These are phyloP conservation scores for Peromyscus leucopus DNA, from an alignment of 2,113 vertebrate species.

Conservation along the genomic window DNA sequence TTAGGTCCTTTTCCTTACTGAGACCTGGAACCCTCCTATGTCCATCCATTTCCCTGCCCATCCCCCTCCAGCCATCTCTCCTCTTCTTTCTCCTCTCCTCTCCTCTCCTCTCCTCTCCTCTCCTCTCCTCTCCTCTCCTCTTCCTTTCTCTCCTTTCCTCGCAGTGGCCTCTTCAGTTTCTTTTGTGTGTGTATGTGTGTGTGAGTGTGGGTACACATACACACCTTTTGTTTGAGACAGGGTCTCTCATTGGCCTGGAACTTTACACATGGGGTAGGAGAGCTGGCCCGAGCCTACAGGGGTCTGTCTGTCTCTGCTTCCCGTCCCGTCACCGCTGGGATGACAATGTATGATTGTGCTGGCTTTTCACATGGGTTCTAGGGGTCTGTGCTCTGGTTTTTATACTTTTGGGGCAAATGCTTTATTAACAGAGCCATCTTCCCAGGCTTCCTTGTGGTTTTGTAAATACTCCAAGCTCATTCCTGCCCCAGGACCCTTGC, in stretches of 20 bases:
- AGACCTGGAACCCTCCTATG: background rate
- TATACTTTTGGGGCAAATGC: background rate
- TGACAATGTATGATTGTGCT: background rate
- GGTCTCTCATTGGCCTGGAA: background rate
- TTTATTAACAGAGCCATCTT: background rate
- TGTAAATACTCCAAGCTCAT: background rate
- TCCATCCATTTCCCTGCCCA: too few species aligned
- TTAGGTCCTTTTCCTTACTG: background rate
- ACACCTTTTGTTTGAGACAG: background rate
- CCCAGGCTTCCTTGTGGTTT: background rate
- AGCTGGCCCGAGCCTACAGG: background rate
- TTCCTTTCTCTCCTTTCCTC: too few species aligned
- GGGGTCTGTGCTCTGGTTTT: background rate
- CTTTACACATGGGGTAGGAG: background rate
- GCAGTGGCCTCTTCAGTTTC: background rate
- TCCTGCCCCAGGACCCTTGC: conserved; percentile 33
- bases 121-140: background rate
- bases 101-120: background rate
- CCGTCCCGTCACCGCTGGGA: background rate
- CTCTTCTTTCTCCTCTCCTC: background rate
- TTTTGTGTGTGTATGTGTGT: background rate
- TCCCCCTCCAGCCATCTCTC: background rate
- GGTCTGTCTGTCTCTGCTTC: background rate
- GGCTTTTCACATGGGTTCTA: background rate
- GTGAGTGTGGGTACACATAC: background rate